Percentiles rank a stretch among this genome's conserved stretches.
Evolutionary conservation across 2,113 vertebrate genomes (phyloP).

Genomic region (Clinocottus analis): DNA sequence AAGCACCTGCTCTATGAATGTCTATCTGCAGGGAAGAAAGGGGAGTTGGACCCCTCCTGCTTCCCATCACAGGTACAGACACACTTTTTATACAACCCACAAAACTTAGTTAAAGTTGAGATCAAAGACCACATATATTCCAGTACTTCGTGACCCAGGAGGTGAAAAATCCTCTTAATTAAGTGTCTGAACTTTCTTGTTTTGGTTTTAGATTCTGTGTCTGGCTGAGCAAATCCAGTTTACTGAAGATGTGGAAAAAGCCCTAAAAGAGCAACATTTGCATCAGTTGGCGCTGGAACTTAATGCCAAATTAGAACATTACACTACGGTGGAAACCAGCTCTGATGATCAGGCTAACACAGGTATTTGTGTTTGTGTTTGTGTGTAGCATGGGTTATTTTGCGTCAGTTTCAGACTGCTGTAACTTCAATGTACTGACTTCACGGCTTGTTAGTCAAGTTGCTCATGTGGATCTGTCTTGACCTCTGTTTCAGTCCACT

Average conservation of each 20-base stretch:
- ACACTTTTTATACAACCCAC: background rate
- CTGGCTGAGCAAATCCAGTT: conserved; percentile 97
- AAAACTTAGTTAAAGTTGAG: background rate
- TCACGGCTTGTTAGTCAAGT: background rate
- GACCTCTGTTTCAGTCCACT: background rate
- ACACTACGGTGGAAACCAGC: conserved; percentile 88
- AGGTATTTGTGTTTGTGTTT: conserved; percentile 75
- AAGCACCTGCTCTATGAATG: conserved; percentile 91
- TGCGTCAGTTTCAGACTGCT: background rate
- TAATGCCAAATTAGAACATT: conserved; percentile 90
- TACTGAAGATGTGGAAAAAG: conserved; percentile 93
- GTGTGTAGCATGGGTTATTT: background rate
- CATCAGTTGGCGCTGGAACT: conserved; percentile 91
- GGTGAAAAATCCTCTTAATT: background rate
- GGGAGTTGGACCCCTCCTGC: conserved; percentile 88
- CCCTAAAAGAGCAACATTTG: conserved; percentile 86
- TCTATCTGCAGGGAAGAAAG: conserved; percentile 86
- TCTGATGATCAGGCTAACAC: conserved; percentile 80
- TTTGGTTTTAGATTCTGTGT: conserved; percentile 87
- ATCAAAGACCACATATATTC: background rate
- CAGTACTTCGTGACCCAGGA: background rate
- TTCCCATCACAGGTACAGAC: conserved; percentile 93
- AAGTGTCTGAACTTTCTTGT: background rate
- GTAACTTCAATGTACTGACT: background rate
- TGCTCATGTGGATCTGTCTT: background rate